Conservation (phyloP, 2,113 vertebrate species). For the Numida meleagris region DNA sequence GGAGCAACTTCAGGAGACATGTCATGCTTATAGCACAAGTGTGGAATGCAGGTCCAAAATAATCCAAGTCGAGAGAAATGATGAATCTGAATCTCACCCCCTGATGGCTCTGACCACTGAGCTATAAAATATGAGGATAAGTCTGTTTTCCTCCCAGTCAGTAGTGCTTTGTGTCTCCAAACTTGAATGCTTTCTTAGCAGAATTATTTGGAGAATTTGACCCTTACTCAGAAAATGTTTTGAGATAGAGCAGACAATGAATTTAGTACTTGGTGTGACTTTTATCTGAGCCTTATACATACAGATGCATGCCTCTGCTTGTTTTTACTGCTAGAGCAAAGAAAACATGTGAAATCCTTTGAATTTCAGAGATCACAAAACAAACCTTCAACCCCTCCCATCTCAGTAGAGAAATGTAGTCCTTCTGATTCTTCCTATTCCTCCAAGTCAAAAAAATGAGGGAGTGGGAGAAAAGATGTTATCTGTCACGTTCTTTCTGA, state of each 20-base stretch:
- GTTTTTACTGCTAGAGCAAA: background rate
- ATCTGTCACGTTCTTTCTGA: background rate
- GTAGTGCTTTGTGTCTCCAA: background rate
- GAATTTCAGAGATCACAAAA: background rate
- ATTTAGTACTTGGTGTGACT: background rate
- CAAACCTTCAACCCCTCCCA: background rate
- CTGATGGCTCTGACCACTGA: background rate
- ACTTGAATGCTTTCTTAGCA: background rate
- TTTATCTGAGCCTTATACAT: background rate
- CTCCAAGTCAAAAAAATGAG: background rate
- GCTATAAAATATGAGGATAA: background rate
- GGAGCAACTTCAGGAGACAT: background rate
- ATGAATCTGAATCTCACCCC: background rate
- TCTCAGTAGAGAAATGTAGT: background rate
- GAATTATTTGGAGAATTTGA: background rate
- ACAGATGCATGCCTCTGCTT: background rate
- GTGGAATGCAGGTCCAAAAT: background rate
- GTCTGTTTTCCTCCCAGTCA: background rate
- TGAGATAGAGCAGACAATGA: background rate
- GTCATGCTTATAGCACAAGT: background rate
- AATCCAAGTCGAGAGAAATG: background rate
- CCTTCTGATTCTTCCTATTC: background rate
- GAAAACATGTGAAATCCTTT: background rate
- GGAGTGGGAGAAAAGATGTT: accelerated
- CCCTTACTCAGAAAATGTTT: background rate